phyloP scores from a whole-genome alignment of 2,888 invertebrate species.

The Chloroclysta siterata region DNA sequence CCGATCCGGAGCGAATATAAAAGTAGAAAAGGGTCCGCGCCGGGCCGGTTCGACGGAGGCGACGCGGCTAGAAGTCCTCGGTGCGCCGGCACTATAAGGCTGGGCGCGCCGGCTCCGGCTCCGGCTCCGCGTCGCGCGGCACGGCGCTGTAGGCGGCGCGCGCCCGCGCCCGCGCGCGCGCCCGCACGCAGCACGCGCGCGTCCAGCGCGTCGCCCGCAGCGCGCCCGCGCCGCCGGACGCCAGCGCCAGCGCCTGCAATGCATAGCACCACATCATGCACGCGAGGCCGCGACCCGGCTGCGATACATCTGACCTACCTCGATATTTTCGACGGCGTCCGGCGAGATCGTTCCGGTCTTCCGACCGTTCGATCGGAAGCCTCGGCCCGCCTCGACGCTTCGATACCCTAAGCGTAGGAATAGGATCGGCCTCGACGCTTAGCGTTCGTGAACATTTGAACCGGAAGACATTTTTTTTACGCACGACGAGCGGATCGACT shows the following conservation, averaged over 20 bases:
- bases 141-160: constrained; percentile 56
- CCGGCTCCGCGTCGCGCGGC: constrained; percentile 45
- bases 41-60: not conserved
- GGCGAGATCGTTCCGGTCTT: too few relatives aligned
- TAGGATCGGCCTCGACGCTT: too few relatives aligned
- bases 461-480: too few relatives aligned
- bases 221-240: constrained; percentile 49
- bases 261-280: not conserved
- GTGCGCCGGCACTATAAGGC: constrained; percentile 72
- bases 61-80: constrained; percentile 53
- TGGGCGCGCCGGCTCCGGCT: constrained; percentile 52
- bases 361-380: too few relatives aligned
- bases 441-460: too few relatives aligned
- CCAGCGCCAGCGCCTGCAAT: constrained; percentile 53
- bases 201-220: constrained; percentile 40
- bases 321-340: too few relatives aligned
- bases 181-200: constrained; percentile 21
- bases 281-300: too few relatives aligned
- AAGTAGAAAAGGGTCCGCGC: constrained; percentile 45
- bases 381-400: too few relatives aligned
- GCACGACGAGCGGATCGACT: too few relatives aligned
- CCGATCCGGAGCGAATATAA: constrained; percentile 34
- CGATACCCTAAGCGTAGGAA: too few relatives aligned
- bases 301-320: too few relatives aligned
- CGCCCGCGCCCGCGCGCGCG: constrained; percentile 21